Evolutionary conservation across 2,888 invertebrate species (phyloP), one percentile per base, ranked within the genome.

Genomic region (Melipona bicolor): DNA sequence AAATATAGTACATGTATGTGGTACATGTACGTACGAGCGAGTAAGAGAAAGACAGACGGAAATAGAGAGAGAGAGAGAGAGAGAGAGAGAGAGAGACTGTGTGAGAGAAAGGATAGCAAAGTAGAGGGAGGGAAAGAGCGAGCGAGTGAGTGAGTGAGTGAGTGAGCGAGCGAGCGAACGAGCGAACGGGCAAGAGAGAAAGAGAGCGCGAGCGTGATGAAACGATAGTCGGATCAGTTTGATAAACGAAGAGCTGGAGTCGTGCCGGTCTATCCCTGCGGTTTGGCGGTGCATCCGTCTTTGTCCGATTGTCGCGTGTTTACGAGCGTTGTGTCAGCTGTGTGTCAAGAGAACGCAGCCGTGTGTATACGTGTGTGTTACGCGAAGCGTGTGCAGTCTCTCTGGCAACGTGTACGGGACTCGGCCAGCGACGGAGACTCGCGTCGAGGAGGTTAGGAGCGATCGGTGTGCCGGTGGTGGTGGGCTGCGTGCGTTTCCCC

Each of bases 401-500:
- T 77, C 78, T 71, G 75, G 75, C 81, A 84, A 79, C 82, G 82
- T 82, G 86, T 76, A 76, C 86, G 72, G 56, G 54, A 52, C 72
- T 78, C 74, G 5, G 62, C 59, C 68, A 52, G 52, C 54, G 56
- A 69, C 76, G 72, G 77, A 61, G 68, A 36, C 76, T 61, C 70
- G n/a, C n/a, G 79, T 76, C 80, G 79, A 79, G 79, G 82, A 89
- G 86, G 89, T 89, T 88, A 89, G 86, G 89, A 89, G 85, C 84
- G 82, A 74, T 78, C 75, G 75, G 75, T 79, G 68, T 69, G 71
- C 76, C 81, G 87, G 88, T 79, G 82, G 89, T 89, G 81, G 87
- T 81, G 90, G 83, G 84, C 86, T 89, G 89, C 85, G 86, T 87
- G 90, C 90, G 88, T 89, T 84, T 84, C 89, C 83, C 81, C 79